Conservation (phyloP, 2,113 vertebrate species). For the Eleginops maclovinus region DNA sequence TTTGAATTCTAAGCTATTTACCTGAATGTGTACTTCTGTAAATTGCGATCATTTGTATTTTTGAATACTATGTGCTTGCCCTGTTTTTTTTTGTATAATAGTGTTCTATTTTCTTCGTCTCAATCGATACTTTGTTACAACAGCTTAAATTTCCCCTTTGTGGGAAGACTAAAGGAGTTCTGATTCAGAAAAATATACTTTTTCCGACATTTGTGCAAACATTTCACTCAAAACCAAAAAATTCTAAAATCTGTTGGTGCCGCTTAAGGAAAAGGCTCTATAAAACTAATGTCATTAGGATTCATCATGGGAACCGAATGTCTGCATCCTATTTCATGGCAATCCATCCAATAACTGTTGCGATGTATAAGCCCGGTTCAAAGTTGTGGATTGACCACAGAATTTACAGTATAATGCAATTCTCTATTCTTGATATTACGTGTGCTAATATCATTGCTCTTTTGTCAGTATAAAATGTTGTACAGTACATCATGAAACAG, state of each 20-base stretch:
- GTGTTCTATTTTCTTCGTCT: too few relatives aligned
- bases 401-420: background rate
- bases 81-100: too few relatives aligned
- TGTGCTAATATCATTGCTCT: background rate
- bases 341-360: background rate
- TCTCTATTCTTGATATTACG: too few relatives aligned
- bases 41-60: too few relatives aligned
- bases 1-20: background rate
- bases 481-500: background rate
- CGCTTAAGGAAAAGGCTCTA: background rate
- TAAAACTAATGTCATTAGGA: background rate
- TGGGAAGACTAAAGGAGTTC: too few relatives aligned
- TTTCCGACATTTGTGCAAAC: too few relatives aligned
- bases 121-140: too few relatives aligned
- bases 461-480: background rate
- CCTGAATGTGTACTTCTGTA: too few relatives aligned
- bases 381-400: background rate
- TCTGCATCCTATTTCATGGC: background rate
- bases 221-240: background rate
- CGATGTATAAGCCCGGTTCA: background rate
- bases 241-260: background rate
- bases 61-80: too few relatives aligned
- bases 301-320: background rate
- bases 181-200: too few relatives aligned
- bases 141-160: too few relatives aligned